Base-by-base conservation (phyloP, 2,113 vertebrate species). In the Fregata magnificens region DNA sequence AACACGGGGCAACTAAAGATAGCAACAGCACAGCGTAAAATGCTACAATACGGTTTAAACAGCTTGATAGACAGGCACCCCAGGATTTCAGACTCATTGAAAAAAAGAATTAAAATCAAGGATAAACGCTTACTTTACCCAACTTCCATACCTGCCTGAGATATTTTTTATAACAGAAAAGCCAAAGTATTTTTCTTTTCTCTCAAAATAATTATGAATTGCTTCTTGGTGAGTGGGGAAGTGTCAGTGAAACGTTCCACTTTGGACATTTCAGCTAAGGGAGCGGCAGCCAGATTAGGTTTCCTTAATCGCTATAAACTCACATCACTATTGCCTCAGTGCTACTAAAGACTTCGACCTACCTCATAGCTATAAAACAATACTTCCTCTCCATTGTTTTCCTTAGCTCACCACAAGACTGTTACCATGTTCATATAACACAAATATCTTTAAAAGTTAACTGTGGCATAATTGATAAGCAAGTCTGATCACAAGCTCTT, bases 41-140 rank as follows among this genome's bases (percentile, higher is more conserved):
- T 16, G n/a, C 13, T 81, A 9, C 9, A 2, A 12, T 2, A 12
- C 5, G 3, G 34, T 16, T 71, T 62, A 45, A 82, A n/a, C 28
- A 38, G 45, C 52, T 49, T 7, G 8, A 50, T 25, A 15, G 1
- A 45, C 5, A 12, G 1, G 2, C 1, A 10, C 20, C 40, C 15
- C 36, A 31, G 28, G 10, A 77, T 65, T 17, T 3, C 0, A 77
- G 34, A 28, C 3, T 10, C 19, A 36, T 9, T 76, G 2, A 20
- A 65, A 77, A 71, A 52, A 28, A 59, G 4, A 67, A 19, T 44
- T 24, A 44, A 81, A 88, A 59, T 76, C 17, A 86, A 77, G 7
- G 42, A 62, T 71, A 62, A 88, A 44, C 12, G 21, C 13, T 63
- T 59, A 16, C 3, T 53, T 78, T 7, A 84, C 32, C 6, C 0